Evolutionary conservation across 1,140 invertebrate species (phyloP), one percentile per base, ranked within the genome.

Genomic region (Plectus sambesii): DNA sequence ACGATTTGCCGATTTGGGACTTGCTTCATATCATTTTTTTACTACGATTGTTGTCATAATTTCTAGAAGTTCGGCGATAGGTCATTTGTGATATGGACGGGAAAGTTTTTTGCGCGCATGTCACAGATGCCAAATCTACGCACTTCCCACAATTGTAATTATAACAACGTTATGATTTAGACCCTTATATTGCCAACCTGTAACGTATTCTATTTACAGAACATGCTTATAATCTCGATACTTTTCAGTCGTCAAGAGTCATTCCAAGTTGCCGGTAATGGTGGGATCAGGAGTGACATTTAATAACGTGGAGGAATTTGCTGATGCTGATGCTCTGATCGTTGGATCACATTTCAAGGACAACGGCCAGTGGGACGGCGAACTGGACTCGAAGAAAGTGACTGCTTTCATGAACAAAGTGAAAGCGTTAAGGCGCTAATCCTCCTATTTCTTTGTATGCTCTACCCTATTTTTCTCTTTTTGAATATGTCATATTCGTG

Each of bases 281-380:
- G 74, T 87, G 49, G 85, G 85, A 8, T 86, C 83, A 6, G 84
- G 85, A 29, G 74, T 86, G 3, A 83, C 78, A 2, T 58, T 54
- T 5, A 66, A 77, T 0, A 87, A 87, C 70, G 60, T 83, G 2
- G 50, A 71, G 2, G 52, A 76, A 20, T 87, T 79, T 58, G 60
- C 69, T 30, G 26, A 59, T 19, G 80, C 81, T 0, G 72, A 82
- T 59, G 83, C 73, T 1, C 63, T 84, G 5, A 86, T 87, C 49
- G 72, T 87, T 47, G 85, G 84, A 3, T 83, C 84, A 0, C 69
- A 83, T 63, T 84, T 87, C 63, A 87, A 87, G 69, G 54, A 70
- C 6, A 57, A 70, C 47, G 81, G 80, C 12, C 66, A 71, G 58
- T 81, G 81, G 81, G 44, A 66, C 33, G 74, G 79, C 58, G 68